Percentiles rank a stretch among this genome's conserved stretches.
Conservation (phyloP, 2,888 invertebrate species). For the Melanostoma mellinum region DNA sequence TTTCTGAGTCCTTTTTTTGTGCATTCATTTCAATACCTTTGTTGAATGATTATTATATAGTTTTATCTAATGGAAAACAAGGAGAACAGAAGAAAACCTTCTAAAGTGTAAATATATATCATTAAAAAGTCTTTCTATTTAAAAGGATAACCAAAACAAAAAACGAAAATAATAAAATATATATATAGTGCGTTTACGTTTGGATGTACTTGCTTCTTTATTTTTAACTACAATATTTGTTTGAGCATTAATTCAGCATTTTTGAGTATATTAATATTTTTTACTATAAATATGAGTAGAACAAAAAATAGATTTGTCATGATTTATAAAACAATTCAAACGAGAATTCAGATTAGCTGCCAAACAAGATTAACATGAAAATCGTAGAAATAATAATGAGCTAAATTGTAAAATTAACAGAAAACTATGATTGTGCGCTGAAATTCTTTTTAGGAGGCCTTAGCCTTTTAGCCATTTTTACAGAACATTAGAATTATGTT, state of each 20-base stretch:
- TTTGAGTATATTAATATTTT: conserved; percentile 61
- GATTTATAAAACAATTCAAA: conserved; percentile 50
- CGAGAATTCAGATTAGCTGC: conserved; percentile 57
- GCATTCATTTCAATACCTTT: conserved; percentile 56
- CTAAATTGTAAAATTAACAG: conserved; percentile 17
- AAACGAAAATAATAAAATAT: conserved; percentile 2
- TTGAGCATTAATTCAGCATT: conserved; percentile 68
- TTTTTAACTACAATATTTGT: conserved; percentile 53
- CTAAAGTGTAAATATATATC: conserved; percentile 20
- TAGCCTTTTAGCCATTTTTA: background rate
- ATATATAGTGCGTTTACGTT: conserved; percentile 20
- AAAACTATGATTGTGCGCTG: conserved; percentile 52
- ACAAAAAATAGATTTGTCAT: conserved; percentile 52
- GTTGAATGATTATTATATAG: conserved; percentile 20
- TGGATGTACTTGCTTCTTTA: conserved; percentile 41
- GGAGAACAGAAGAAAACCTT: conserved; percentile 11
- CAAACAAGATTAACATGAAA: conserved; percentile 24
- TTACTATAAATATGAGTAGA: conserved; percentile 44
- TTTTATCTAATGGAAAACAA: background rate
- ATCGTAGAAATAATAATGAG: conserved; percentile 23
- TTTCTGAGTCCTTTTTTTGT: conserved; percentile 65
- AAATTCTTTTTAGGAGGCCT: conserved; percentile 24
- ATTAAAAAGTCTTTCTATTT: conserved; percentile 11
- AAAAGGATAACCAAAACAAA: conserved; percentile 25
- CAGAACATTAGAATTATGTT: conserved; percentile 34